These are phyloP conservation scores for Brachionus manjavacas DNA, from an alignment of 1,140 invertebrate genomes.

Conservation along the genomic window DNA sequence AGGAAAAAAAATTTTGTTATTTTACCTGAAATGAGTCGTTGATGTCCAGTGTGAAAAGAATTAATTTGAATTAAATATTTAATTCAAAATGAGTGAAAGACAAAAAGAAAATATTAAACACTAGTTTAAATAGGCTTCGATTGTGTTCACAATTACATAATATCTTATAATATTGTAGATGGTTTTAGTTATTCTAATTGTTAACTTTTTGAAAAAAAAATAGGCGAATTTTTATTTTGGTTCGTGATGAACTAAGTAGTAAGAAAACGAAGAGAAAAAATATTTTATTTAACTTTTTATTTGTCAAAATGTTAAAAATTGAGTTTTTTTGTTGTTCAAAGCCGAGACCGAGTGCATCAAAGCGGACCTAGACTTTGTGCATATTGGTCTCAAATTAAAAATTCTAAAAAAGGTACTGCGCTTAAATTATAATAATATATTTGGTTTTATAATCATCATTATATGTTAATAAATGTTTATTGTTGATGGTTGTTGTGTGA, in stretches of 20 bases:
- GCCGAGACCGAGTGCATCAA: neutral
- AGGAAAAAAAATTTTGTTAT: neutral
- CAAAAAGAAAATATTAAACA: neutral
- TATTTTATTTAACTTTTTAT: neutral
- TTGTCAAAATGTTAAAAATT: neutral
- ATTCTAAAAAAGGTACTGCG: neutral
- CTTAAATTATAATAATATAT: conserved; percentile 21
- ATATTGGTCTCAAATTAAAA: neutral
- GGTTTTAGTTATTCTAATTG: neutral
- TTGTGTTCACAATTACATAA: neutral
- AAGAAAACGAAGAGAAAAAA: neutral
- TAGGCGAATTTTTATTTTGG: neutral
- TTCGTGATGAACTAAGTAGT: neutral
- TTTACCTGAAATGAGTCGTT: neutral
- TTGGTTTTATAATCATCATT: conserved; percentile 32
- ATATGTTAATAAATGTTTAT: conserved; percentile 39
- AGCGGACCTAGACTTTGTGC: neutral
- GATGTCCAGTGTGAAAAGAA: neutral
- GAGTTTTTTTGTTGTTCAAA: too few species aligned
- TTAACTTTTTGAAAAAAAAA: neutral
- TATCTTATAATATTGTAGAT: neutral
- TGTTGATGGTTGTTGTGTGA: conserved; percentile 37
- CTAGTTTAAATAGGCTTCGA: neutral
- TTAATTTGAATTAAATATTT: neutral
- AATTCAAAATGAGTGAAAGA: neutral